phyloP scores from a whole-genome alignment of 1,140 invertebrate genomes.

The Diachasma alloeum region DNA sequence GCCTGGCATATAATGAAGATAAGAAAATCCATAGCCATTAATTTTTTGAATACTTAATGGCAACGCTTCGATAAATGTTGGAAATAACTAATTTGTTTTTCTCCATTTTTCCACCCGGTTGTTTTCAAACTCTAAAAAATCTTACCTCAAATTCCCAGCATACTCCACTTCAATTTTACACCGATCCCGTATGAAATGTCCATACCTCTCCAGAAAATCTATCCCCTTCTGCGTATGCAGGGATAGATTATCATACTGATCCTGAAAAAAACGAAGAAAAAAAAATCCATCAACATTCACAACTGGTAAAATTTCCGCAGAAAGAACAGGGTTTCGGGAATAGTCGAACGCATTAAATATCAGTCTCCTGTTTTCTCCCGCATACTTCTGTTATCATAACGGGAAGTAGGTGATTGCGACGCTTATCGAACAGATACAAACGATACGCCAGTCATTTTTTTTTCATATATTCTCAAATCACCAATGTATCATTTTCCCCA shows the following conservation, averaged over 20 bases:
- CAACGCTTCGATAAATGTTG: too few species aligned
- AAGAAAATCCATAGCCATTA: too few species aligned
- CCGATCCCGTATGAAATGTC: constrained; percentile 92
- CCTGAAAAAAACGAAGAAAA: constrained; percentile 72
- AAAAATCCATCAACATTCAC: too few species aligned
- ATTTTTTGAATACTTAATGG: too few species aligned
- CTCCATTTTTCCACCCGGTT: too few species aligned
- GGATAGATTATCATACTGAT: constrained; percentile 97
- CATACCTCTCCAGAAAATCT: constrained; percentile 95
- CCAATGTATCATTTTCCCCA: background rate
- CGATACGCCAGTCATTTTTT: background rate
- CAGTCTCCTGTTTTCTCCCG: background rate
- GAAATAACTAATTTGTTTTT: too few species aligned
- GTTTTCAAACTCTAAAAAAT: too few species aligned
- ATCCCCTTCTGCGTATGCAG: constrained; percentile 96
- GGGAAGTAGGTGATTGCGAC: background rate
- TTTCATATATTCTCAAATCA: background rate
- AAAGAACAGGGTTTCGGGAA: background rate
- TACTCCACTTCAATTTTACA: constrained; percentile 96
- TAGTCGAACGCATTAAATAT: background rate
- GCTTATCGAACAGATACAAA: background rate
- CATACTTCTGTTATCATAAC: background rate
- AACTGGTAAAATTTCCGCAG: background rate
- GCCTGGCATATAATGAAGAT: too few species aligned
- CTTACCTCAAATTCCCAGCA: constrained; percentile 91